Evolutionary conservation across 2,113 vertebrate genomes (phyloP).

Genomic region (Piaya cayana): DNA sequence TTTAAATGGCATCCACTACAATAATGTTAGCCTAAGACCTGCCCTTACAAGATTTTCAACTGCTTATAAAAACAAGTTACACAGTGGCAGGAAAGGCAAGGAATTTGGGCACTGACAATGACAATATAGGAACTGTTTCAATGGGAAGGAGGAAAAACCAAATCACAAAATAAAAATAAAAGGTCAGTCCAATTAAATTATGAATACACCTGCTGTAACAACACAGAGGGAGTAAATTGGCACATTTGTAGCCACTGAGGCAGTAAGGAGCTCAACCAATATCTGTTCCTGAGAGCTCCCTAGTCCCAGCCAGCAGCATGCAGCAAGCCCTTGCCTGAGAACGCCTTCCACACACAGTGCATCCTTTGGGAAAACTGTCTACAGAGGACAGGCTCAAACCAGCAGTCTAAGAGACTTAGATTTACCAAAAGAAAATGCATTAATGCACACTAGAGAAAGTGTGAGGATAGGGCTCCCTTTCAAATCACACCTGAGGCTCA

Average conservation of each 20-base stretch:
- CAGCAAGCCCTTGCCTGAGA: neutral
- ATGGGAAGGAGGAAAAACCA: neutral
- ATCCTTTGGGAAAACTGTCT: neutral
- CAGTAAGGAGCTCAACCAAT: neutral
- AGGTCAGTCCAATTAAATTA: neutral
- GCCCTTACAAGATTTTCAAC: slow-evolving; percentile 23
- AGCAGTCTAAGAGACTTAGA: rapidly evolving
- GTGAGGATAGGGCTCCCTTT: neutral
- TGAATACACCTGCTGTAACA: neutral
- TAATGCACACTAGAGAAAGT: neutral
- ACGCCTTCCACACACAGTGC: neutral
- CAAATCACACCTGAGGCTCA: neutral
- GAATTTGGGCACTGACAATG: neutral
- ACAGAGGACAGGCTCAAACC: neutral
- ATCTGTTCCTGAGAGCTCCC: neutral
- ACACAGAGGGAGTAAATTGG: neutral
- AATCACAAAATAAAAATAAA: neutral
- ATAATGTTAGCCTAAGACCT: slow-evolving; percentile 22
- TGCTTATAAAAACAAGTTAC: neutral
- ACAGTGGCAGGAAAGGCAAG: neutral
- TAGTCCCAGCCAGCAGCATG: neutral
- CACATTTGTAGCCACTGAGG: neutral
- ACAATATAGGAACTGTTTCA: rapidly evolving
- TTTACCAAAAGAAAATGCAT: neutral
- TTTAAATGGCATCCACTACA: slow-evolving; percentile 57